A percentile compares a stretch with the other conserved stretches of the same genome.
phyloP scores from a whole-genome alignment of 64 coral and sea anemone species.

The Pocillopora verrucosa region DNA sequence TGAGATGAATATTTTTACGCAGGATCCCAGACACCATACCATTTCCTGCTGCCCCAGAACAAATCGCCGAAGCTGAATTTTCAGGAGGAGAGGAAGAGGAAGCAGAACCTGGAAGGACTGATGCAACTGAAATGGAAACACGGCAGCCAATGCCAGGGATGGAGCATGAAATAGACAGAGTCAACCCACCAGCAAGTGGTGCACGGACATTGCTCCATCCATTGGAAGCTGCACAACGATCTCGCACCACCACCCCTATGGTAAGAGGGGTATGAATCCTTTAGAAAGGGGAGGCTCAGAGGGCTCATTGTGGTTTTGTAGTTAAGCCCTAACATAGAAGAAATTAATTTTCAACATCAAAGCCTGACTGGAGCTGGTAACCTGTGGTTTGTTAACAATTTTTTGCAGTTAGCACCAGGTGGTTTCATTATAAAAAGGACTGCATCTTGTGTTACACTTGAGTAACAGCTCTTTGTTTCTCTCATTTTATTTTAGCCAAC shows the following conservation, averaged over 20 bases:
- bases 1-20: neutral
- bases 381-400: too few species aligned
- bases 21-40: slow-evolving; percentile 30
- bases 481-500: neutral
- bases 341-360: too few species aligned
- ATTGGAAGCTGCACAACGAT: slow-evolving; percentile 34
- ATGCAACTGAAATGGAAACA: neutral
- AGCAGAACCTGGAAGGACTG: neutral
- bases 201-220: slow-evolving; percentile 50
- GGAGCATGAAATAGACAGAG: neutral
- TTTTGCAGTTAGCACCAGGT: too few species aligned
- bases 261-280: slow-evolving; percentile 4
- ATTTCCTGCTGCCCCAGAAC: slow-evolving; percentile 6
- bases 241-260: slow-evolving; percentile 10
- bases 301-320: neutral
- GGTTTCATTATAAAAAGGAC: too few species aligned
- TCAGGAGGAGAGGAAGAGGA: neutral
- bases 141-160: neutral
- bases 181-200: neutral
- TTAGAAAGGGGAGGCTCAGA: neutral
- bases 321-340: too few species aligned
- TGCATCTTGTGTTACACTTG: too few species aligned
- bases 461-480: too few species aligned
- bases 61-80: neutral
- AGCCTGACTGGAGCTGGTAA: too few species aligned